These are phyloP conservation scores for Neoscelio sp. DNA, from an alignment of 2,888 invertebrate species.

Conservation along the genomic window DNA sequence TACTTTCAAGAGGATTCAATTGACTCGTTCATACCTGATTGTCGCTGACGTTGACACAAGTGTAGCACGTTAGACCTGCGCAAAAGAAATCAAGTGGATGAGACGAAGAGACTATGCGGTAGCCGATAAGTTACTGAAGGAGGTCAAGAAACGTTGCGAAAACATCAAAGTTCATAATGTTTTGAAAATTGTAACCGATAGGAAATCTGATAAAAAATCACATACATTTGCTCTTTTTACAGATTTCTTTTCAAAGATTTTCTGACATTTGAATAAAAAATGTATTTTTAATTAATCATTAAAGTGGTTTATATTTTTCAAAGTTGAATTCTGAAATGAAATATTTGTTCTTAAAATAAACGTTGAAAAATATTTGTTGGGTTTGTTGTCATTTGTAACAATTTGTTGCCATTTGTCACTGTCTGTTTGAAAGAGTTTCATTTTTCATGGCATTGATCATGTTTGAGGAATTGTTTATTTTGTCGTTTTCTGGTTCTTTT, in stretches of 20 bases:
- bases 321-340: too few relatives aligned
- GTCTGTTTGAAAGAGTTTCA: too few relatives aligned
- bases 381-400: too few relatives aligned
- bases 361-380: too few relatives aligned
- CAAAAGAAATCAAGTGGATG: constrained; percentile 70
- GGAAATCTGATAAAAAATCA: constrained; percentile 24
- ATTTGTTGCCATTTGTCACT: too few relatives aligned
- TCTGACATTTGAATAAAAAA: too few relatives aligned
- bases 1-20: constrained; percentile 74
- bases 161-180: constrained; percentile 52
- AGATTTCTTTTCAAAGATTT: background rate
- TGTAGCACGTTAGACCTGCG: constrained; percentile 85
- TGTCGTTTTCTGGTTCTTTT: too few relatives aligned
- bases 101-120: constrained; percentile 66
- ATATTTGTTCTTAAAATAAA: too few relatives aligned
- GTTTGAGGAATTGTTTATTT: too few relatives aligned
- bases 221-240: background rate
- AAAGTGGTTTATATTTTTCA: too few relatives aligned
- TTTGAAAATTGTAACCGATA: constrained; percentile 50
- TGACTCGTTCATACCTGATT: constrained; percentile 83
- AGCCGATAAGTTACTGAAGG: constrained; percentile 67
- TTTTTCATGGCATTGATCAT: too few relatives aligned
- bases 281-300: too few relatives aligned
- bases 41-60: constrained; percentile 87
- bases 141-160: constrained; percentile 54